Evolutionary conservation across 2,113 vertebrate genomes (phyloP).

Genomic region (Willisornis vidua): DNA sequence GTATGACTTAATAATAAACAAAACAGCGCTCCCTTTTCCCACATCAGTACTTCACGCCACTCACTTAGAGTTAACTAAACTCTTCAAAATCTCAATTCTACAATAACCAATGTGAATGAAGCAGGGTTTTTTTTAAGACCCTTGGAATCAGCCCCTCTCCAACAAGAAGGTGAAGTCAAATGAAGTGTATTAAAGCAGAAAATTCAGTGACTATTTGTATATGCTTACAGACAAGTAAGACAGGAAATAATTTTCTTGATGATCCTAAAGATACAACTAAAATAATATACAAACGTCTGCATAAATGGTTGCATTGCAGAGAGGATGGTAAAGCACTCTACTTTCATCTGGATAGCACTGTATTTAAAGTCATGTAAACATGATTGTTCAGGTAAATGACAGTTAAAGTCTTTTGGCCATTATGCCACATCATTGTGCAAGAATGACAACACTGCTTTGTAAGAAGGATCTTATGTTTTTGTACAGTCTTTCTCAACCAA

Average conservation of each 20-base stretch:
- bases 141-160: neutral
- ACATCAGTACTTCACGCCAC: neutral
- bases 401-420: neutral
- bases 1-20: neutral
- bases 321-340: neutral
- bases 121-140: neutral
- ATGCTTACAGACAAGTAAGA: neutral
- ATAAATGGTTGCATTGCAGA: neutral
- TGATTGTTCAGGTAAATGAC: neutral
- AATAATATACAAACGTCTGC: neutral
- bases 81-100: neutral
- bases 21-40: neutral
- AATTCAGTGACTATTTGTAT: neutral
- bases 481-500: constrained; percentile 17
- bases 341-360: neutral
- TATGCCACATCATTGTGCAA: neutral
- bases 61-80: neutral
- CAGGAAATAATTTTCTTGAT: neutral
- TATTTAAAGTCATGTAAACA: neutral
- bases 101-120: neutral
- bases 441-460: neutral
- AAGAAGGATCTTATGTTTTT: neutral
- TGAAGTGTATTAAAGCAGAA: neutral
- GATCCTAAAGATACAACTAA: neutral
- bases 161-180: neutral